Base-by-base conservation (phyloP, 2,113 vertebrate genomes). In the Delphinus delphis region DNA sequence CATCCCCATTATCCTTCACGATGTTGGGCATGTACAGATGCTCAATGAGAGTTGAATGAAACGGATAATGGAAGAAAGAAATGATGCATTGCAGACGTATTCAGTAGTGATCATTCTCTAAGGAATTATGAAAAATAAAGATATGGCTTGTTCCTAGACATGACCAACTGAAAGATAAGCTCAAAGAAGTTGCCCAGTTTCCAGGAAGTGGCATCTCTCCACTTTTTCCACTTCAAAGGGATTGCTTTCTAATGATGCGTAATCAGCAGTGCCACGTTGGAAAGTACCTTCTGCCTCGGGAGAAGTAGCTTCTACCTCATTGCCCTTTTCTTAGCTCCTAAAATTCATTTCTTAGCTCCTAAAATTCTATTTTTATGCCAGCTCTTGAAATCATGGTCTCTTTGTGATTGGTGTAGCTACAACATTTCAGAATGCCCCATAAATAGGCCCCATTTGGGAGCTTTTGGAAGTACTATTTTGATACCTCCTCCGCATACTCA, bases 371-470 rank as follows among this genome's bases (percentile, higher is more conserved):
- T 93, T 97, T 87, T 50, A 84, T 90, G 84, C 74, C 87, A 88
- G 50, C 76, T 91, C 86, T 95, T 41, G 28, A 73, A 96, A 95
- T 74, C 79, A 53, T 8, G 41, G 89, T 88, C 70, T 96, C 81
- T 93, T 97, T 95, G 67, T 87, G 97, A 96, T 23, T 95, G 89
- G 86, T 96, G 80, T 96, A 96, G 83, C 70, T 58, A 85, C 31
- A 93, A 50, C 60, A 67, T 85, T 97, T 81, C 83, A 79, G 92
- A 88, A 95, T 87, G 53, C 44, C 65, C 76, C 87, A 95, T 58
- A 93, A 96, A 96, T 81, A 96, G 88, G 36, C 8, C 44, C 76
- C n/a, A 21, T 88, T 92, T 0, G 67, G 79, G 93, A 97, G 88
- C 74, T 82, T 95, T 68, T 38, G 70, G 73, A 93, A 93, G 74